Evolutionary conservation across 2,888 invertebrate species (phyloP), one percentile per base, ranked within the genome.

Genomic region (Leucania comma): DNA sequence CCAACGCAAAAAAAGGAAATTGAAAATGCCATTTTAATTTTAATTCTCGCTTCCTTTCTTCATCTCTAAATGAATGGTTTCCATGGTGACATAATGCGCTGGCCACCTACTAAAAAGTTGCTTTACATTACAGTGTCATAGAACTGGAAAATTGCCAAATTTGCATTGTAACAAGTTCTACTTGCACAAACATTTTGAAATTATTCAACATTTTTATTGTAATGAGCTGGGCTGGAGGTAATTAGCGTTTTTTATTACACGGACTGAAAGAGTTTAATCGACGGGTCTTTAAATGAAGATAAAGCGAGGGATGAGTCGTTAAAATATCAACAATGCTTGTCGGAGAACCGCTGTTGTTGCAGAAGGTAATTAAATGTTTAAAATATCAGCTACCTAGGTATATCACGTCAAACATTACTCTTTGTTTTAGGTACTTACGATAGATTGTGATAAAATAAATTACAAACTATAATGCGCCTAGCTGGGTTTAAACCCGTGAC

Each of bases 111-210:
- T 85, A 77, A 80, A 83, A 85, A 85, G 70, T 83, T 81, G 66
- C 64, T 71, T 42, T 72, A 80, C 78, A 79, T 81, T 73, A 67
- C 75, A 75, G 53, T 78, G 59, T 74, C 82, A 75, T 69, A 78
- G 71, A 82, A 75, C 81, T 83, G 86, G 86, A 75, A 85, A 81
- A 84, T 85, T 80, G 83, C 86, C 87, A 85, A 80, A 86, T 85
- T 84, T 80, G 72, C 81, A 84, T 86, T 80, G 79, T 80, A 82
- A 79, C 82, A 80, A 78, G 72, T 82, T 83, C 75, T 82, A 71
- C 75, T 80, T 74, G 59, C 61, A 78, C 74, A 78, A 84, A 81
- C 74, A 75, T 75, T 82, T 72, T 77, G 46, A 74, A 75, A 80
- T 72, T 80, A 78, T 81, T 68, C 72, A 72, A 72, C 68, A 71